Base-by-base conservation (phyloP, 2,888 invertebrate species). In the Sesia bembeciformis region DNA sequence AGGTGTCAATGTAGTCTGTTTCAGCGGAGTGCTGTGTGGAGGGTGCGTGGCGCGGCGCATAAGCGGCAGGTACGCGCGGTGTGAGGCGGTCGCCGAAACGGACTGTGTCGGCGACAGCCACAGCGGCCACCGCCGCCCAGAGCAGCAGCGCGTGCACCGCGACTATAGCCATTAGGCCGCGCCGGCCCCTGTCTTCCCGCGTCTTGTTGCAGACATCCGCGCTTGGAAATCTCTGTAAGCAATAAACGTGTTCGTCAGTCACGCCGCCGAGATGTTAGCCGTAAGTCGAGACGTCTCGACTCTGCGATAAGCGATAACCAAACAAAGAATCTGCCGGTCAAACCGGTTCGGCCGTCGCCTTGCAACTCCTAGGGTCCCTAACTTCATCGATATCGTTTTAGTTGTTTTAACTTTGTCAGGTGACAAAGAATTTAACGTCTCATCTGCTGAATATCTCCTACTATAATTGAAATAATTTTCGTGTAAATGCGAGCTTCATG, bases 31-130 rank as follows among this genome's bases (percentile, higher is more conserved):
- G 74, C 58, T 56, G 74, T 57, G 60, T 62, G 41, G 64, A 62
- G 56, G 81, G 76, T 54, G 81, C 77, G 70, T 75, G 69, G 63
- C 81, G 83, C 63, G 81, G 85, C 61, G 73, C 76, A 73, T 78
- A 87, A 59, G 76, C 74, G 64, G 78, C 83, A 58, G 80, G 89
- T 60, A 80, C 84, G 66, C 83, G 84, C 62, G 84, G 87, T 60
- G 78, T 80, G 53, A 84, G 78, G 61, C 84, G 83, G 76, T 83
- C 84, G 54, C 81, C 85, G 68, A 84, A 85, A 66, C 84, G 84
- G 60, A 74, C 84, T 56, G 81, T 77, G 58, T 70, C 65, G 57
- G 74, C 70, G 57, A 61, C 66, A 56, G 64, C 76, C 61, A 78
- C 69, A 65, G 67, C 75, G 60, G 70, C 77, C 73, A 78, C 72